Base-by-base conservation (phyloP, 2,888 invertebrate genomes). In the Melanargia galathea region DNA sequence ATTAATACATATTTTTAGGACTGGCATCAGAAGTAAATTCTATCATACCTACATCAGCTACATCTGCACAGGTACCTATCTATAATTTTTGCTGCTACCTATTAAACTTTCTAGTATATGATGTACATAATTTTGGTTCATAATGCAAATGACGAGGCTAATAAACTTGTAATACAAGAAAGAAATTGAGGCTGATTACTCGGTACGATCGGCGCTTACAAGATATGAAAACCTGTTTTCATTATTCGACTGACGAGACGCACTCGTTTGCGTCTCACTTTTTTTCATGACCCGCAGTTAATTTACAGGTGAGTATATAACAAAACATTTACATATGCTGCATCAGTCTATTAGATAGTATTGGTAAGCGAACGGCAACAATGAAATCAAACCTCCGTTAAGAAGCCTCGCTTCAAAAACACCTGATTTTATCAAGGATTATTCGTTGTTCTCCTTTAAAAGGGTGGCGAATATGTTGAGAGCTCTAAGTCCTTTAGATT, bases 111-210 rank as follows among this genome's bases (percentile, higher is more conserved):
- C 33, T 52, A 51, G n/a, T 11, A 30, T 7, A 18, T 43, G 18
- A 48, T 18, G 5, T 52, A 52, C 33, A 13, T 52, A 33, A 35
- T 35, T 52, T 35, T 4, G 52, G 20, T 43, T 55, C 5, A 24
- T 20, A 60, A 51, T 30, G 57, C 57, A 58, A 62, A 48, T 40
- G 22, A 24, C 40, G 22, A 33, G 30, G 48, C 48, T 26, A 58
- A 45, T 58, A 56, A 26, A 62, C 51, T 55, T 56, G 57, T 62
- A 62, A 58, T 58, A 62, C 54, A 54, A 62, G 64, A 65, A 62
- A 58, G 57, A 54, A 58, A 64, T 64, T 62, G 52, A 24, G 26
- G 60, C 40, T 63, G 51, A 46, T 24, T 54, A 64, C 43, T 48
- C 30, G 40, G 22, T 33, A 51, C 62, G 62, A 58, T 54, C 57